Percentiles rank a stretch among this genome's conserved stretches.
Conservation (phyloP, 2,888 invertebrate species). For the Drosophila neonasuta region DNA sequence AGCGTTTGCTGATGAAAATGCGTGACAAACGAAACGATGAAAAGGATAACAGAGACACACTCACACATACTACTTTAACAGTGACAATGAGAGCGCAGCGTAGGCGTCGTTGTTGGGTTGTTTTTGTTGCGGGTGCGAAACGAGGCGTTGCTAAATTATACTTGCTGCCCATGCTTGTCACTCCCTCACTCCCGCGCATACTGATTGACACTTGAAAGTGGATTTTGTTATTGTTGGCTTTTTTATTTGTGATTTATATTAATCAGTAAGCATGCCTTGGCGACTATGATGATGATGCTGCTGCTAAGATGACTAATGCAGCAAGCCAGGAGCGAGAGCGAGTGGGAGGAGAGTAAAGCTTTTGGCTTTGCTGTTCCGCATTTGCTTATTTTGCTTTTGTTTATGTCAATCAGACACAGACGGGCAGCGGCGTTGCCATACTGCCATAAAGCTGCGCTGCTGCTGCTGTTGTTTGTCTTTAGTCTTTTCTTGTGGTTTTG, state of each 20-base stretch:
- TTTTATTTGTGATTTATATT: conserved; percentile 45
- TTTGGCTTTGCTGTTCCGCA: conserved; percentile 16
- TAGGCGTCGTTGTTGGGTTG: conserved; percentile 16
- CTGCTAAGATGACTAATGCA: conserved; percentile 58
- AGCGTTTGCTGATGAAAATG: conserved; percentile 46
- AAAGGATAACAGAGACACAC: conserved; percentile 44
- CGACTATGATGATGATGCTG: conserved; percentile 18
- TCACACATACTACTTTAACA: conserved; percentile 8
- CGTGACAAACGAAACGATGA: conserved; percentile 58
- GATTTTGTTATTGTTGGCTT: conserved; percentile 39
- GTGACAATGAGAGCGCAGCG: conserved; percentile 45
- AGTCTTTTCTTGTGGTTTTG: conserved; percentile 19
- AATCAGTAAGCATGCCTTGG: conserved; percentile 42
- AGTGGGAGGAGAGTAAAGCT: neutral
- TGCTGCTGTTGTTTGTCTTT: conserved; percentile 55
- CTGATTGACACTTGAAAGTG: conserved; percentile 66
- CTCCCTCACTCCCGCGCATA: conserved; percentile 17
- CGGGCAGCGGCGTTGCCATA: conserved; percentile 51
- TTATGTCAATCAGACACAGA: conserved; percentile 51
- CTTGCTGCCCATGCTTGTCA: conserved; percentile 5
- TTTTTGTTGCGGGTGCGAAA: neutral
- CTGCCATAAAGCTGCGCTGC: conserved; percentile 50
- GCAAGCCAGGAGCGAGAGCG: neutral
- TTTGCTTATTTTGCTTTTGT: conserved; percentile 42
- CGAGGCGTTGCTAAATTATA: conserved; percentile 20